phyloP scores from a whole-genome alignment of 53 echinoderm and acorn worm genomes.

The Apostichopus leukothele region DNA sequence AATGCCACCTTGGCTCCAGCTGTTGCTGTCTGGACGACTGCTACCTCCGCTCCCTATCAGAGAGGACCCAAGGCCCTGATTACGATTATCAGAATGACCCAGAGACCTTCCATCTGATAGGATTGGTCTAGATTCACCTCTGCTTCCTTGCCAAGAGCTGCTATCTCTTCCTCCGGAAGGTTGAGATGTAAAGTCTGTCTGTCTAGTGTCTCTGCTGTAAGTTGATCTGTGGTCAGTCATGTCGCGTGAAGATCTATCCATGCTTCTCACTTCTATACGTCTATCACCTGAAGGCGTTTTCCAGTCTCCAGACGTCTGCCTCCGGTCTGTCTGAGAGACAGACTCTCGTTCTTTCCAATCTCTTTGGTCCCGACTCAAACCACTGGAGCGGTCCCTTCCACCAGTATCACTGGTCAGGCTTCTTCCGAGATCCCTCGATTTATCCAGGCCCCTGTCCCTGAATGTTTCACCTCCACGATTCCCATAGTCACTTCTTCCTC shows the following conservation, averaged over 20 bases:
- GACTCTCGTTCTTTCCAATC: slow-evolving; percentile 49
- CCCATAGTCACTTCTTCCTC: slow-evolving; percentile 10
- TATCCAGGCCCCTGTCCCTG: slow-evolving; percentile 46
- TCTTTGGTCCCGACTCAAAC: slow-evolving; percentile 40
- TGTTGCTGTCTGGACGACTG: slow-evolving; percentile 34
- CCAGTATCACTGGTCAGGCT: slow-evolving; percentile 24
- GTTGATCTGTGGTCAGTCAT: slow-evolving; percentile 52
- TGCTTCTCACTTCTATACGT: slow-evolving; percentile 55
- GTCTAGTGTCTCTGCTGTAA: slow-evolving; percentile 42
- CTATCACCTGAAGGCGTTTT: slow-evolving; percentile 47
- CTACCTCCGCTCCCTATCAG: slow-evolving; percentile 35
- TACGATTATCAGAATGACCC: slow-evolving; percentile 42
- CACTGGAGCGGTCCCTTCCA: slow-evolving; percentile 35
- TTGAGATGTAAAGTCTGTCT: slow-evolving; percentile 49
- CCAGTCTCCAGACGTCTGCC: slow-evolving; percentile 29
- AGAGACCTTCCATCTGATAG: neutral
- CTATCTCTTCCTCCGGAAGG: slow-evolving; percentile 27
- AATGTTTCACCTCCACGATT: slow-evolving; percentile 28
- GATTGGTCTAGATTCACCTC: slow-evolving; percentile 44
- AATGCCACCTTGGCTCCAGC: slow-evolving; percentile 50
- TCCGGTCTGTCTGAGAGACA: slow-evolving; percentile 25
- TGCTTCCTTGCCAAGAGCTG: slow-evolving; percentile 39
- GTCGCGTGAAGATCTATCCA: slow-evolving; percentile 53
- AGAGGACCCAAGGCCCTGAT: slow-evolving; percentile 39
- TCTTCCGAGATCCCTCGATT: neutral